Percentiles rank a stretch among this genome's conserved stretches.
Evolutionary conservation across 2,797 vertebrate species (phyloP).

Genomic region (Poeciliopsis paucimaculata): DNA sequence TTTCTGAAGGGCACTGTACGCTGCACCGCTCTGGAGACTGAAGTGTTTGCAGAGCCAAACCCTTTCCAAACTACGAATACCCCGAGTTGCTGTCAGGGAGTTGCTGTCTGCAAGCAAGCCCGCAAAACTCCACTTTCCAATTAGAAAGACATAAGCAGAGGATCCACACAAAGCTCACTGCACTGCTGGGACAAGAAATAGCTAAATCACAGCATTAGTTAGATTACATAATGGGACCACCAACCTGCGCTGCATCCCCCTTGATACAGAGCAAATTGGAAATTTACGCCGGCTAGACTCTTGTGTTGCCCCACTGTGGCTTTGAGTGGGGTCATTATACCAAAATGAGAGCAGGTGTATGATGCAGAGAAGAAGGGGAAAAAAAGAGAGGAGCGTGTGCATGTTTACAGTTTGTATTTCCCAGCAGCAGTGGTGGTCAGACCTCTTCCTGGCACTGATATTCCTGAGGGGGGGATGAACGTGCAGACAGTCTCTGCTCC

Average conservation of each 20-base stretch:
- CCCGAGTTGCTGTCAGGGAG: constrained; percentile 26
- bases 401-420: constrained; percentile 60
- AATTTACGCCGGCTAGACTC: constrained; percentile 43
- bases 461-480: constrained; percentile 32
- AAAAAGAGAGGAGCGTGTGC: constrained; percentile 21
- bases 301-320: constrained; percentile 10
- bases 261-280: constrained; percentile 31
- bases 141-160: constrained; percentile 34
- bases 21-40: constrained; percentile 18
- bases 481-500: constrained; percentile 46
- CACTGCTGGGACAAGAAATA: constrained; percentile 45
- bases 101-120: constrained; percentile 28
- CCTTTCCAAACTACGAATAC: constrained; percentile 31
- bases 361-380: constrained; percentile 5
- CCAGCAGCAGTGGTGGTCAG: constrained; percentile 63
- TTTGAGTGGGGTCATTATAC: constrained; percentile 29
- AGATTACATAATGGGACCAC: constrained; percentile 70
- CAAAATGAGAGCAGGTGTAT: constrained; percentile 50
- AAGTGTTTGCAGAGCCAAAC: constrained; percentile 42
- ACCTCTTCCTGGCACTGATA: constrained; percentile 63
- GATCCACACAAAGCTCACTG: constrained; percentile 40
- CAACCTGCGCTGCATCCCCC: constrained; percentile 61
- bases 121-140: constrained; percentile 52
- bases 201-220: constrained; percentile 61
- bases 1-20: neutral